These are phyloP conservation scores for Listronotus oregonensis DNA, from an alignment of 1,140 invertebrate species.

Conservation along the genomic window DNA sequence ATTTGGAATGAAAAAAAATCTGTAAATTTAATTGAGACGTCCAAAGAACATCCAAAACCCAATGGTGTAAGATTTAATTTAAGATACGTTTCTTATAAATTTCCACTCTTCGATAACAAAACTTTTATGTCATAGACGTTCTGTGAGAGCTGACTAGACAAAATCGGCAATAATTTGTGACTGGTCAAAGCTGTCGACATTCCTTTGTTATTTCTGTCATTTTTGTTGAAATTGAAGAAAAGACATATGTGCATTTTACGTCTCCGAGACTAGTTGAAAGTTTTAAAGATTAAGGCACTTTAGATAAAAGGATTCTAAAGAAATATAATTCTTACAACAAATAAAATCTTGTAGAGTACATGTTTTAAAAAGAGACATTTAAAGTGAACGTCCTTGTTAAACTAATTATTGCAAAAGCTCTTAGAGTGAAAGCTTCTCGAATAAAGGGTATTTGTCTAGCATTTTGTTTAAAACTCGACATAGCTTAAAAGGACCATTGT, in stretches of 20 bases:
- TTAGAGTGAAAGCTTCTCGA: background rate
- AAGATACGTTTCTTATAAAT: background rate
- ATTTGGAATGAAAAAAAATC: too few relatives aligned
- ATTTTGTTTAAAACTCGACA: constrained; percentile 1
- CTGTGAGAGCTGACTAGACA: constrained; percentile 12
- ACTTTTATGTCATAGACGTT: constrained; percentile 18
- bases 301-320: constrained; percentile 30
- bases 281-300: constrained; percentile 30
- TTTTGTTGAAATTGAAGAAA: constrained; percentile 25
- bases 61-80: too few relatives aligned
- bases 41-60: too few relatives aligned
- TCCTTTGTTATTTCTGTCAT: constrained; percentile 28
- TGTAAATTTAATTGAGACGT: too few relatives aligned
- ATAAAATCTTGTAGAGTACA: constrained; percentile 20
- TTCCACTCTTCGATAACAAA: constrained; percentile 3
- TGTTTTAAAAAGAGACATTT: constrained; percentile 11
- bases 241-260: constrained; percentile 24
- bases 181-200: constrained; percentile 16
- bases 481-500: background rate
- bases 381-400: background rate
- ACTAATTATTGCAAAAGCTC: background rate
- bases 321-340: constrained; percentile 18
- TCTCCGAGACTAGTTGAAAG: constrained; percentile 19
- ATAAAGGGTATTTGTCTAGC: background rate
- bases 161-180: constrained; percentile 25